Conservation (phyloP, 2,888 invertebrate genomes). For the Megaustenia siamemsis region DNA sequence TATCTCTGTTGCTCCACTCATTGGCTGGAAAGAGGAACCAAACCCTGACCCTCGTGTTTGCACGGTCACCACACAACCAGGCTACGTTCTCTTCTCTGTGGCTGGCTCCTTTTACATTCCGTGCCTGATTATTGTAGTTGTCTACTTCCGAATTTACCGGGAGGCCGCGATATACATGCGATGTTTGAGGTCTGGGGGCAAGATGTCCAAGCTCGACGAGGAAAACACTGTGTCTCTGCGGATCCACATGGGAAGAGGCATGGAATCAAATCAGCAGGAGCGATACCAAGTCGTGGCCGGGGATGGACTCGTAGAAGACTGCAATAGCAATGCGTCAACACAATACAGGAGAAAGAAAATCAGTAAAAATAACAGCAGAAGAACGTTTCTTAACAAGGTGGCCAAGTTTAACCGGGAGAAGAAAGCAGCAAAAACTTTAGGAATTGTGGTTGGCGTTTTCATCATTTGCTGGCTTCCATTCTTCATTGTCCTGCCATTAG, state of each 20-base stretch:
- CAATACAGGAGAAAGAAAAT: slow-evolving; percentile 29
- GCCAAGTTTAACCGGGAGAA: slow-evolving; percentile 84
- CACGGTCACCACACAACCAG: slow-evolving; percentile 83
- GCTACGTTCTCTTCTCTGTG: slow-evolving; percentile 86
- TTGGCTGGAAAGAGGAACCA: slow-evolving; percentile 83
- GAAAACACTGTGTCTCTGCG: slow-evolving; percentile 73
- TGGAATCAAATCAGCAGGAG: not conserved
- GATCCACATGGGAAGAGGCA: slow-evolving; percentile 68
- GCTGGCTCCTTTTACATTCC: slow-evolving; percentile 86
- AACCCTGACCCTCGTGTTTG: slow-evolving; percentile 81
- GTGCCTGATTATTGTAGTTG: slow-evolving; percentile 83
- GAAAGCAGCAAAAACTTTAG: slow-evolving; percentile 85
- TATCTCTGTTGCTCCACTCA: slow-evolving; percentile 85
- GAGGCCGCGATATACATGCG: slow-evolving; percentile 82
- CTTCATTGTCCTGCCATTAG: slow-evolving; percentile 85
- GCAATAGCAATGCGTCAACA: not conserved
- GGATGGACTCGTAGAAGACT: not conserved
- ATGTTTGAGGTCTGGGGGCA: slow-evolving; percentile 81
- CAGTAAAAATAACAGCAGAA: slow-evolving; percentile 61
- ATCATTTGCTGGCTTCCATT: slow-evolving; percentile 87
- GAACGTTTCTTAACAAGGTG: slow-evolving; percentile 77
- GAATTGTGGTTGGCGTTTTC: slow-evolving; percentile 85
- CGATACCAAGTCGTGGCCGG: not conserved
- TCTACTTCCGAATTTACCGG: slow-evolving; percentile 84
- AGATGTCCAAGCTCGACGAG: slow-evolving; percentile 73